phyloP scores from a whole-genome alignment of 2,113 vertebrate species.

The Grammomys dolichurus region DNA sequence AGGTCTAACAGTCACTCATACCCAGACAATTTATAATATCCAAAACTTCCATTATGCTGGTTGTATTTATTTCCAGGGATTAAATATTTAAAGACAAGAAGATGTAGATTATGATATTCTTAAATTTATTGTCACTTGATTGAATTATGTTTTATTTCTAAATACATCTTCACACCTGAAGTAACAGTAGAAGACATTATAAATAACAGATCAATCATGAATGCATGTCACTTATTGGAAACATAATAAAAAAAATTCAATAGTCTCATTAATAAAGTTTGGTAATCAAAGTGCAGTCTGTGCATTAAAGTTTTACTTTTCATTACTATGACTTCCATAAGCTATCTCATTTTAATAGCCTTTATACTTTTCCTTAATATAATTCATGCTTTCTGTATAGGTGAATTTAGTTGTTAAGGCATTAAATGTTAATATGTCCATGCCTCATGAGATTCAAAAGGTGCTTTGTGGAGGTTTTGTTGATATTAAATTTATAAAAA shows the following conservation, averaged over 20 bases:
- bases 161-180: background rate
- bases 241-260: slow-evolving; percentile 36
- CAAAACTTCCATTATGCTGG: background rate
- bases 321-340: slow-evolving; percentile 73
- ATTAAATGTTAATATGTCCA: slow-evolving; percentile 86
- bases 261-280: slow-evolving; percentile 74
- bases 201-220: background rate
- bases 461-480: slow-evolving; percentile 80
- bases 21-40: background rate
- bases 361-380: slow-evolving; percentile 79
- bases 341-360: slow-evolving; percentile 76
- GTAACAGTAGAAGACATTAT: background rate
- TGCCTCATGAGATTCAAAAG: slow-evolving; percentile 83
- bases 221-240: background rate
- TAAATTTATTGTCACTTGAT: background rate
- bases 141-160: slow-evolving; percentile 6
- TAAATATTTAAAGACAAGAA: slow-evolving; percentile 12
- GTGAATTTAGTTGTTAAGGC: slow-evolving; percentile 83
- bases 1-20: slow-evolving; percentile 38
- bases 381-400: slow-evolving; percentile 80
- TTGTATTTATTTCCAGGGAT: background rate
- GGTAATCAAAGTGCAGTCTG: slow-evolving; percentile 76
- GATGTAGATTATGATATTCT: slow-evolving; percentile 2
- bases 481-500: slow-evolving; percentile 82
- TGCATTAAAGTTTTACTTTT: slow-evolving; percentile 84